A percentile compares a stretch with the other conserved stretches of the same genome.
Evolutionary conservation across 2,888 invertebrate species (phyloP).

Genomic region (Sepiola atlantica): DNA sequence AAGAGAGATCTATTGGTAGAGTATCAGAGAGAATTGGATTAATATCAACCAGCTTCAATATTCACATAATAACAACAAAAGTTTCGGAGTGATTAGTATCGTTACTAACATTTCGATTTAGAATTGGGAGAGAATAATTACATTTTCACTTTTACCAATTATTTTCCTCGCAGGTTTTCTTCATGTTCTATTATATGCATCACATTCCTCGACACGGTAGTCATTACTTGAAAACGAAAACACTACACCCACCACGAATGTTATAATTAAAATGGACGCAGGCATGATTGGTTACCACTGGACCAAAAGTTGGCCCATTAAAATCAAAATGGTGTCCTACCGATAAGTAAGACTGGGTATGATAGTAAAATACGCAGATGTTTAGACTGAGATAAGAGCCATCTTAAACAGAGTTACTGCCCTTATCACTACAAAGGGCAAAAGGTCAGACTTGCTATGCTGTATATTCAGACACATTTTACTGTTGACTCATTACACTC

Average conservation of each 20-base stretch:
- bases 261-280: not conserved
- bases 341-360: not conserved
- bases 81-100: not conserved
- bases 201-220: not conserved
- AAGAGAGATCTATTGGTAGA: not conserved
- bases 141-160: not conserved
- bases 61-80: not conserved
- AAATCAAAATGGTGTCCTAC: not conserved
- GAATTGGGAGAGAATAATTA: not conserved
- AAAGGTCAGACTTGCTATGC: not conserved
- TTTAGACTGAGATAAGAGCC: not conserved
- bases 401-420: not conserved
- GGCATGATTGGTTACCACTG: not conserved
- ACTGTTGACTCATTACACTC: too few relatives aligned
- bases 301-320: not conserved
- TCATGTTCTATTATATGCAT: not conserved
- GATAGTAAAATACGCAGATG: not conserved
- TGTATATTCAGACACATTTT: not conserved
- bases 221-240: not conserved
- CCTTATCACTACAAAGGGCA: constrained; percentile 6
- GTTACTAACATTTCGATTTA: not conserved
- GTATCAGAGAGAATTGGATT: not conserved
- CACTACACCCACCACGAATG: not conserved
- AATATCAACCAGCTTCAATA: not conserved
- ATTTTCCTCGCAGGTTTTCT: not conserved